Conservation (phyloP, 2,797 vertebrate genomes). For the Podarcis siculus region DNA sequence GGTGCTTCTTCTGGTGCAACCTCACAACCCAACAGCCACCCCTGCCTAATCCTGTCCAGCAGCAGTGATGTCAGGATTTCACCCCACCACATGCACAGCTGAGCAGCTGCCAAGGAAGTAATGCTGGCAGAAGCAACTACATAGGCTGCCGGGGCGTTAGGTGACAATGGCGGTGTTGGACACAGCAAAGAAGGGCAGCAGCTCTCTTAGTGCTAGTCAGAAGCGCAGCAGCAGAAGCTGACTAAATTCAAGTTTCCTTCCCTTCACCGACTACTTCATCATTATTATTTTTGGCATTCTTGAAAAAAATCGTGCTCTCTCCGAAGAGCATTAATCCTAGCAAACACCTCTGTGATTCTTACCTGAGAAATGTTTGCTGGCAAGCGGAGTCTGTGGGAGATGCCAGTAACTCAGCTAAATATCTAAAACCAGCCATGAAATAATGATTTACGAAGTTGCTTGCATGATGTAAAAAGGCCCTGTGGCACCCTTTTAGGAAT, state of each 20-base stretch:
- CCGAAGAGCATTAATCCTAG: neutral
- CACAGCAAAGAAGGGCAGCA: neutral
- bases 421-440: neutral
- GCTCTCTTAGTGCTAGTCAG: neutral
- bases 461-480: neutral
- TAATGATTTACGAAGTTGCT: neutral
- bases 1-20: no score
- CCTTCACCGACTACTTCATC: neutral
- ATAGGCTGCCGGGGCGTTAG: no score
- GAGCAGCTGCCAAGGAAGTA: neutral
- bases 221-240: neutral
- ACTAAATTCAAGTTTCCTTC: neutral
- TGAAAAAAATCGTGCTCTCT: neutral
- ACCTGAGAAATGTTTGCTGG: neutral
- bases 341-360: neutral
- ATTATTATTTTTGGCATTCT: neutral
- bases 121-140: neutral
- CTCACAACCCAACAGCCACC: no score
- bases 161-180: neutral
- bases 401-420: neutral
- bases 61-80: no score
- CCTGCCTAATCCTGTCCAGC: no score
- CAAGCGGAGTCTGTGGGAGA: neutral
- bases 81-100: no score
- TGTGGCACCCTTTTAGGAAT: neutral